Percentiles rank a stretch among this genome's conserved stretches.
Evolutionary conservation across 2,888 invertebrate species (phyloP).

Genomic region (Trachelus iudaicus): DNA sequence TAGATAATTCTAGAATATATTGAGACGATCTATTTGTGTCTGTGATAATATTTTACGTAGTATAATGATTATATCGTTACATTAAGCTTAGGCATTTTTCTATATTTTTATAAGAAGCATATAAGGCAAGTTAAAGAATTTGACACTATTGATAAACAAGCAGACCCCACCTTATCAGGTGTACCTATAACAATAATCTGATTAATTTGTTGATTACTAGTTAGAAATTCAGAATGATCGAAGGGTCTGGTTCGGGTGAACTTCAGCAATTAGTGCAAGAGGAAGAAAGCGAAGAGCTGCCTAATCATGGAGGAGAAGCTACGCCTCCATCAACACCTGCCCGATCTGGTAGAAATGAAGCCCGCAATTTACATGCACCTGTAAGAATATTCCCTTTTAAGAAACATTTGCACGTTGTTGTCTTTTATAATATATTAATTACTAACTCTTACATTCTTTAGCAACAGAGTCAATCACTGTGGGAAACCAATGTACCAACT

Average conservation of each 20-base stretch:
- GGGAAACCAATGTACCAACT: conserved; percentile 55
- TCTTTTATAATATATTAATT: background rate
- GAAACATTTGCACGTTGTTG: background rate
- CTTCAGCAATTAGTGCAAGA: conserved; percentile 65
- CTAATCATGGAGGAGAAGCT: conserved; percentile 59
- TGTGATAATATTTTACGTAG: background rate
- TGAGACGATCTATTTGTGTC: background rate
- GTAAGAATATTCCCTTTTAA: conserved; percentile 22
- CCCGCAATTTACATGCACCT: conserved; percentile 50
- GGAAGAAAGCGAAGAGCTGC: conserved; percentile 62
- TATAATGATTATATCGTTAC: background rate
- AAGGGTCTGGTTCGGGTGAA: conserved; percentile 62
- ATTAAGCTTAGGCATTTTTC: background rate
- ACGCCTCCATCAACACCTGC: conserved; percentile 66
- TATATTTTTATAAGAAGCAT: background rate
- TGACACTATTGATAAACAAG: background rate
- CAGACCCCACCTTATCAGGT: background rate
- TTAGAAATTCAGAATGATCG: conserved; percentile 49
- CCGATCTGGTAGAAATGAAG: conserved; percentile 49
- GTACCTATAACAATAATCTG: too few species aligned
- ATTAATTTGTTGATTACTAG: too few species aligned
- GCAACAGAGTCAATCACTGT: conserved; percentile 53
- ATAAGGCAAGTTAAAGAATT: background rate
- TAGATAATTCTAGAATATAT: background rate
- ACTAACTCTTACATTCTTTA: conserved; percentile 23